phyloP scores from a whole-genome alignment of 92 coral and sea anemone species.

The Paragorgia papillata region DNA sequence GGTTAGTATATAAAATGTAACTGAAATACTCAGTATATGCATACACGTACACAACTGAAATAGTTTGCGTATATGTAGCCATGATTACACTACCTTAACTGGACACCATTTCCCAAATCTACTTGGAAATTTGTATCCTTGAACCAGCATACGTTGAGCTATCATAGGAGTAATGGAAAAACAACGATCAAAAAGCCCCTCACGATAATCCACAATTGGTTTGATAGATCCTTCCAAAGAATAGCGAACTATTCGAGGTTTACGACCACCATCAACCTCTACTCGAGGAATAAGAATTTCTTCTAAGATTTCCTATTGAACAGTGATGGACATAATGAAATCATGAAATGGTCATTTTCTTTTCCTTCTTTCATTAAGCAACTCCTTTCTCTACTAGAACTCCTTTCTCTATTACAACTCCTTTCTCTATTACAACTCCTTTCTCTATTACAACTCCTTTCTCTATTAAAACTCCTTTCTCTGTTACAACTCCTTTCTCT shows the following conservation, averaged over 20 bases:
- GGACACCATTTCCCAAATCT: constrained; percentile 99
- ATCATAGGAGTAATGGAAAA: constrained; percentile 70
- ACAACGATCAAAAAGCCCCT: constrained; percentile 92
- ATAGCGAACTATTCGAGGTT: constrained; percentile 91
- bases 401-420: too few species aligned
- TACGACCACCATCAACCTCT: constrained; percentile 91
- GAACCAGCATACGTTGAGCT: constrained; percentile 83
- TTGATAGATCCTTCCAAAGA: constrained; percentile 80
- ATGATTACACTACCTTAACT: constrained; percentile 65
- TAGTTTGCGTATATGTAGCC: too few species aligned
- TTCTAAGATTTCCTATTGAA: constrained; percentile 84
- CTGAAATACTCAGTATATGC: too few species aligned
- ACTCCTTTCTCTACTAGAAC: too few species aligned
- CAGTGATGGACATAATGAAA: not conserved
- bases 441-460: too few species aligned
- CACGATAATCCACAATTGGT: constrained; percentile 87
- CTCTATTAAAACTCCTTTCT: too few species aligned
- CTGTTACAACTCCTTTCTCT: too few species aligned
- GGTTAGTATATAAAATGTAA: too few species aligned
- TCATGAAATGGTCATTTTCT: too few species aligned
- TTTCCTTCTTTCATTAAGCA: too few species aligned
- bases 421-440: too few species aligned
- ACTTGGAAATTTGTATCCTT: constrained; percentile 93
- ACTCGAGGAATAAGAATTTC: constrained; percentile 85
- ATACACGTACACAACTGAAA: too few species aligned